A percentile compares a stretch with the other conserved stretches of the same genome.
Evolutionary conservation across 2,888 invertebrate genomes (phyloP).

Genomic region (Holacanthella duospinosa): DNA sequence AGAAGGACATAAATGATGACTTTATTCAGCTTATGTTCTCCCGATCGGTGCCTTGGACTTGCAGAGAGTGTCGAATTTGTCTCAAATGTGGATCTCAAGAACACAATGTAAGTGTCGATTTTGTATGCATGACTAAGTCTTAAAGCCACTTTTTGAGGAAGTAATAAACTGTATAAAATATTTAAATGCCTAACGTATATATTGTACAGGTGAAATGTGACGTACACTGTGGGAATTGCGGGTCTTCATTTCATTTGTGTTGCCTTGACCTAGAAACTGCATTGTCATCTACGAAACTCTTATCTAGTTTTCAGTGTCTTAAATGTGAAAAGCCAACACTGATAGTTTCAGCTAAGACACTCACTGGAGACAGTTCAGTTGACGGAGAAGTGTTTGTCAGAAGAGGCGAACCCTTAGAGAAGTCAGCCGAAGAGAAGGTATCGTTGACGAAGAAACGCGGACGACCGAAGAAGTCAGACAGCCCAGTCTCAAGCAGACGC

Average conservation of each 20-base stretch:
- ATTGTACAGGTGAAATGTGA: slow-evolving; percentile 24
- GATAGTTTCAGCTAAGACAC: neutral
- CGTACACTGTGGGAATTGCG: slow-evolving; percentile 30
- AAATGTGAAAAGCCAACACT: neutral
- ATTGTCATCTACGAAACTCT: neutral
- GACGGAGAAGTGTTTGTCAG: neutral
- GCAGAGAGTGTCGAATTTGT: slow-evolving; percentile 19
- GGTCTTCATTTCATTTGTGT: slow-evolving; percentile 28
- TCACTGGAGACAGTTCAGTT: neutral
- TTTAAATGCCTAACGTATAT: slow-evolving; percentile 7
- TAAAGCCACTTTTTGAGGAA: neutral
- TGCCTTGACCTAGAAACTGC: slow-evolving; percentile 14
- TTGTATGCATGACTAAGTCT: neutral
- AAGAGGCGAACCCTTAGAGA: neutral
- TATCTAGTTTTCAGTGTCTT: neutral
- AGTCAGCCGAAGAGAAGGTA: neutral
- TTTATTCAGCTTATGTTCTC: too few relatives aligned
- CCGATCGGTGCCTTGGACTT: slow-evolving; percentile 18
- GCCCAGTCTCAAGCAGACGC: neutral
- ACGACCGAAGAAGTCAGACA: neutral
- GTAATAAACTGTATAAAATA: slow-evolving; percentile 4
- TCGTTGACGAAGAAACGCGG: slow-evolving; percentile 8
- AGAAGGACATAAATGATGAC: too few relatives aligned
- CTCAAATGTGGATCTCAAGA: slow-evolving; percentile 17
- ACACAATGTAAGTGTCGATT: slow-evolving; percentile 13